Evolutionary conservation across 2,888 invertebrate species (phyloP).

Genomic region (Maniola hyperantus): DNA sequence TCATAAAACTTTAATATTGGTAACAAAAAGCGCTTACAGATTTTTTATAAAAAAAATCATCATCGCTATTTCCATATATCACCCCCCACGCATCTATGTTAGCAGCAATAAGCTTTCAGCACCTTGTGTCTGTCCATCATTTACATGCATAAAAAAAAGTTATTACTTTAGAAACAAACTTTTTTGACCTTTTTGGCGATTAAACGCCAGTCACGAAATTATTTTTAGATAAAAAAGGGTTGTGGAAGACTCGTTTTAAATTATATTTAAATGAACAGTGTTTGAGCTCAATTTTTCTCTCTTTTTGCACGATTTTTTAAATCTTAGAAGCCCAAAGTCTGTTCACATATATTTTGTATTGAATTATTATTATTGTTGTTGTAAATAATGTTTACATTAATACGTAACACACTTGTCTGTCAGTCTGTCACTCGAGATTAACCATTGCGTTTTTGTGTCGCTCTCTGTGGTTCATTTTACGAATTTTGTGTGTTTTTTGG

Average conservation of each 20-base stretch:
- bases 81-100: conserved; percentile 52
- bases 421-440: conserved; percentile 65
- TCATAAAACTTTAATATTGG: neutral
- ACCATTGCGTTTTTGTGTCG: conserved; percentile 70
- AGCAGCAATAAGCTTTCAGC: conserved; percentile 54
- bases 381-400: conserved; percentile 61
- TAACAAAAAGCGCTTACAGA: conserved; percentile 33
- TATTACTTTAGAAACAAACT: conserved; percentile 39
- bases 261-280: conserved; percentile 49
- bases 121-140: conserved; percentile 46
- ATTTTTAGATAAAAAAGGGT: conserved; percentile 64
- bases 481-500: conserved; percentile 61
- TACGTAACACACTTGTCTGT: conserved; percentile 59
- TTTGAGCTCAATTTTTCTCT: conserved; percentile 49
- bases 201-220: conserved; percentile 36
- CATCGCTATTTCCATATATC: conserved; percentile 34
- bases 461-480: conserved; percentile 44
- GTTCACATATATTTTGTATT: conserved; percentile 39
- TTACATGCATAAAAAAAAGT: conserved; percentile 42
- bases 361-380: conserved; percentile 36
- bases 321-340: conserved; percentile 43
- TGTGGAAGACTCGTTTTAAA: conserved; percentile 71
- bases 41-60: conserved; percentile 20
- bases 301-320: conserved; percentile 37
- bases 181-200: conserved; percentile 40